Percentiles rank a stretch among this genome's conserved stretches.
Conservation (phyloP, 2,888 invertebrate genomes). For the Synergus umbraculus region DNA sequence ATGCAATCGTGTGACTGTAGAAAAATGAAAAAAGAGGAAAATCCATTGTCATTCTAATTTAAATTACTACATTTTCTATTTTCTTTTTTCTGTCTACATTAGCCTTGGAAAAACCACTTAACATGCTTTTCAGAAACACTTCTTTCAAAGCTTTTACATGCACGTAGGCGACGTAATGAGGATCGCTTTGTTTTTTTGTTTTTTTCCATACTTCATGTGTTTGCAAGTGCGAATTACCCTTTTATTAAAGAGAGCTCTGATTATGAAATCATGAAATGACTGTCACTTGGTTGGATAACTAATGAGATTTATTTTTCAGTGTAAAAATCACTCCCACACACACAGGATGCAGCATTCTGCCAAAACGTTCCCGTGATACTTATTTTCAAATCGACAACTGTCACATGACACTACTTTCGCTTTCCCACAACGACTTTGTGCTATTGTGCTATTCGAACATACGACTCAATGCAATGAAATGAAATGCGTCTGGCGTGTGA, state of each 20-base stretch:
- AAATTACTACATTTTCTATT: conserved; percentile 21
- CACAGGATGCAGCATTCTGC: background rate
- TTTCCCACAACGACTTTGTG: conserved; percentile 5
- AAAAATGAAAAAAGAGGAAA: conserved; percentile 3
- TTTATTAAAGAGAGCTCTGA: background rate
- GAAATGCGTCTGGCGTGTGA: conserved; percentile 36
- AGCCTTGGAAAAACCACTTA: background rate
- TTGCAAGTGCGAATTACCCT: background rate
- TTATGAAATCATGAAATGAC: background rate
- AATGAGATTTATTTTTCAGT: conserved; percentile 7
- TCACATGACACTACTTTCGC: conserved; percentile 38
- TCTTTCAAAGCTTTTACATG: background rate
- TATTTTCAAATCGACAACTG: conserved; percentile 30
- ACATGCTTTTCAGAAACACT: background rate
- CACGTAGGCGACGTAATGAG: background rate
- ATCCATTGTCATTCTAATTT: conserved; percentile 22
- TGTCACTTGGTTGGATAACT: background rate
- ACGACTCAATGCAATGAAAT: conserved; percentile 19
- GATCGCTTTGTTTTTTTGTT: background rate
- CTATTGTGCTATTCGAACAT: conserved; percentile 27
- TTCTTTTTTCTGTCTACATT: background rate
- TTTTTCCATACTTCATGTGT: background rate
- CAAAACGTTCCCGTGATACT: conserved; percentile 21
- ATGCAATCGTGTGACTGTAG: conserved; percentile 13
- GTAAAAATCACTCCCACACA: background rate